Conservation (phyloP, 2,888 invertebrate genomes). For the Melieria crassipennis region DNA sequence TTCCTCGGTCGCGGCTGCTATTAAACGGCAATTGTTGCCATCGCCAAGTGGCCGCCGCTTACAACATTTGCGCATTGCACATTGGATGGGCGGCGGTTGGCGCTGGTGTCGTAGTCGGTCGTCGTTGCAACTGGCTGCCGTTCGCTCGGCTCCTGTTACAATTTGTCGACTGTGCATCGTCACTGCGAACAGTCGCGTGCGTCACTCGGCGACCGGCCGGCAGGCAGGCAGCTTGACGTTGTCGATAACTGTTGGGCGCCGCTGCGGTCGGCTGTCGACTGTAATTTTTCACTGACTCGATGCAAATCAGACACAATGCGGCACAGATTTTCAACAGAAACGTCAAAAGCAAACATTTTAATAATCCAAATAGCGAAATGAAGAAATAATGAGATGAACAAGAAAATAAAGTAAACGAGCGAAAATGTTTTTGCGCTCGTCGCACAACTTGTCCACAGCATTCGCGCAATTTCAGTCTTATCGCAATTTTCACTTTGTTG, state of each 20-base stretch:
- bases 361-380: neutral
- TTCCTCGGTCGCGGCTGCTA: too few relatives aligned
- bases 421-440: constrained; percentile 17
- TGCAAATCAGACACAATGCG: neutral
- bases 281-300: too few relatives aligned
- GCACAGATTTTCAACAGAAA: constrained; percentile 13
- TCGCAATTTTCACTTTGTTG: constrained; percentile 28
- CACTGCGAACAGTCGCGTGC: constrained; percentile 46
- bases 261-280: too few relatives aligned
- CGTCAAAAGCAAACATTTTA: too few relatives aligned
- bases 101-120: neutral
- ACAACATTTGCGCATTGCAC: too few relatives aligned
- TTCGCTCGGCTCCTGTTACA: constrained; percentile 55
- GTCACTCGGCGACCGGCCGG: neutral
- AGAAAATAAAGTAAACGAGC: neutral
- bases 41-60: too few relatives aligned
- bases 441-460: neutral
- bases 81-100: too few relatives aligned
- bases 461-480: constrained; percentile 20
- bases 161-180: constrained; percentile 62
- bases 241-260: too few relatives aligned
- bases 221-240: neutral
- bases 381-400: neutral
- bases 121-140: neutral
- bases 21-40: too few relatives aligned